Evolutionary conservation across 2,888 invertebrate genomes (phyloP).

Genomic region (Mycogona germanica): DNA sequence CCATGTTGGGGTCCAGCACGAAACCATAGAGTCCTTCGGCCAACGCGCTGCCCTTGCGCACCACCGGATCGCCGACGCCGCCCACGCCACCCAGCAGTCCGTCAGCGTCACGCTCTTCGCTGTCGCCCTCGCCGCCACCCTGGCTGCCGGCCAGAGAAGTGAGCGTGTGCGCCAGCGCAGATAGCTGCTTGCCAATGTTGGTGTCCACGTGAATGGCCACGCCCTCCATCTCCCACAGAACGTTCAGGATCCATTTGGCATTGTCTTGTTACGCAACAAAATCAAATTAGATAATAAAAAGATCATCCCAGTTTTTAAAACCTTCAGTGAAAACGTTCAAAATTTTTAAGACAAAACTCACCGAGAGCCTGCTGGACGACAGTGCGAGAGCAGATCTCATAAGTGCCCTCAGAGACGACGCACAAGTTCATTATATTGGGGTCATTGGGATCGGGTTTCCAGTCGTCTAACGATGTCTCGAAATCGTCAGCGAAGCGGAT

Average conservation of each 20-base stretch:
- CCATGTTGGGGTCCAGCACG: conserved; percentile 39
- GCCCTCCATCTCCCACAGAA: conserved; percentile 99
- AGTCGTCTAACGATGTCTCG: conserved; percentile 90
- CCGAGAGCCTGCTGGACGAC: conserved; percentile 66
- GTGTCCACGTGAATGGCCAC: conserved; percentile 94
- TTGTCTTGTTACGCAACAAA: conserved; percentile 47
- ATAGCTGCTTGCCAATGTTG: conserved; percentile 89
- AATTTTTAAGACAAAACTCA: conserved; percentile 29
- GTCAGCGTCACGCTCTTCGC: neutral
- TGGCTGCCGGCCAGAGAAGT: conserved; percentile 81
- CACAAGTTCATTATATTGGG: conserved; percentile 75
- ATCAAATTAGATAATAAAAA: neutral
- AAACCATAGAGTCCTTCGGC: conserved; percentile 65
- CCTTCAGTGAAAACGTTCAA: neutral
- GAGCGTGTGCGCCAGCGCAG: conserved; percentile 85
- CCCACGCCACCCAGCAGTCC: no score
- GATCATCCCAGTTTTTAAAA: neutral
- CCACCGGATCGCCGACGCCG: no score
- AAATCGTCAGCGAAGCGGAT: conserved; percentile 95
- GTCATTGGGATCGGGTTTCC: conserved; percentile 82
- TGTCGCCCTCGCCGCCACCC: conserved; percentile 44
- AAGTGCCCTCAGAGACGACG: conserved; percentile 97
- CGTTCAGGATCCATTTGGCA: conserved; percentile 96
- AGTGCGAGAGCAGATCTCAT: conserved; percentile 91
- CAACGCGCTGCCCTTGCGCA: conserved; percentile 39